phyloP scores from a whole-genome alignment of 2,113 vertebrate species.

The Epinephelus lanceolatus region DNA sequence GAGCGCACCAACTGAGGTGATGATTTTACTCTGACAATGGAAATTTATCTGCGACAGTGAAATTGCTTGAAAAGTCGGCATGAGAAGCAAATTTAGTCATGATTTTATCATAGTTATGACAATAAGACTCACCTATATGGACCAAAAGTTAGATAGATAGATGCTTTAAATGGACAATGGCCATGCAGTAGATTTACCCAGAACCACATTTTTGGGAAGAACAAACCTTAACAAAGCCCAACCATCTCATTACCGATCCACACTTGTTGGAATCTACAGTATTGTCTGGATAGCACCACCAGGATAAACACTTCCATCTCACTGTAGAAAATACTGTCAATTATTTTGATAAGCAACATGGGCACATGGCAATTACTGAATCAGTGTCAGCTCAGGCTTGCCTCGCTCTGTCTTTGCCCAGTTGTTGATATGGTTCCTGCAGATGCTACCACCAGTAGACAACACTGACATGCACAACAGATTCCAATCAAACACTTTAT shows the following conservation, averaged over 20 bases:
- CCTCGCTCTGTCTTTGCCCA: constrained; percentile 40
- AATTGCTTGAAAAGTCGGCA: neutral
- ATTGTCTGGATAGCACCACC: neutral
- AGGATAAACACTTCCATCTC: constrained; percentile 54
- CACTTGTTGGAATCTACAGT: constrained; percentile 25
- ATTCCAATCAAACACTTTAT: constrained; percentile 62
- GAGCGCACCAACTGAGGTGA: too few species aligned
- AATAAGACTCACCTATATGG: neutral
- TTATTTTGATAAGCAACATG: constrained; percentile 72
- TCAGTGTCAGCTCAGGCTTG: constrained; percentile 65
- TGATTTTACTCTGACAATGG: too few species aligned
- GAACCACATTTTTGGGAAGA: neutral
- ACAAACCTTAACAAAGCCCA: constrained; percentile 43
- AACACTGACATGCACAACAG: constrained; percentile 48
- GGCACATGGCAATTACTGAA: constrained; percentile 71
- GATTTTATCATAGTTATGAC: neutral
- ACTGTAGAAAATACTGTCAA: constrained; percentile 66
- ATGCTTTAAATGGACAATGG: neutral
- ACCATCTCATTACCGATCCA: constrained; percentile 54
- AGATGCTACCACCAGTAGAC: constrained; percentile 41
- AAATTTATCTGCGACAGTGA: too few species aligned
- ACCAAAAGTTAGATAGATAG: neutral
- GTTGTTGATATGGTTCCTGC: constrained; percentile 60
- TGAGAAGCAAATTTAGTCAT: neutral
- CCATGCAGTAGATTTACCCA: neutral